phyloP scores from a whole-genome alignment of 2,888 invertebrate genomes.

The Drosophila robusta region DNA sequence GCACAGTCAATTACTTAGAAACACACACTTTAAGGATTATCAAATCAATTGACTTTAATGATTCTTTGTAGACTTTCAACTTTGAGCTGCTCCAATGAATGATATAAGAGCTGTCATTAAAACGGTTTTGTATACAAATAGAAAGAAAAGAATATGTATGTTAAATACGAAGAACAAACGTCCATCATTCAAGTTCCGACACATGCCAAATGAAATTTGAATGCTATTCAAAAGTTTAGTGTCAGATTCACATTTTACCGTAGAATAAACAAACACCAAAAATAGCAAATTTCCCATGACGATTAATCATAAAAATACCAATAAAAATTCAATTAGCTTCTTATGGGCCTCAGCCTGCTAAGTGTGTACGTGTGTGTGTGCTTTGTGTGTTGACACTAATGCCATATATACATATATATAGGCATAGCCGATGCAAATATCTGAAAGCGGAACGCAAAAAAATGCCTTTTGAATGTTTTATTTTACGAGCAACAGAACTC shows the following conservation, averaged over 20 bases:
- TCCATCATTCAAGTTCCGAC: constrained; percentile 57
- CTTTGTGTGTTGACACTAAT: constrained; percentile 49
- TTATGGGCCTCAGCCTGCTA: constrained; percentile 24
- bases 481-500: constrained; percentile 58
- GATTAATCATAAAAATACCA: constrained; percentile 75
- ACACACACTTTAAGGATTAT: constrained; percentile 45
- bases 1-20: constrained; percentile 25
- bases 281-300: constrained; percentile 65
- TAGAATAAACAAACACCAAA: constrained; percentile 57
- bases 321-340: constrained; percentile 75
- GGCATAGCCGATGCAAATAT: constrained; percentile 52
- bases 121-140: constrained; percentile 21
- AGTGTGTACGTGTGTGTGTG: neutral
- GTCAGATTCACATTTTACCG: constrained; percentile 40
- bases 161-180: constrained; percentile 47
- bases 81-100: constrained; percentile 19
- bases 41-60: constrained; percentile 44
- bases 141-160: neutral
- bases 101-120: constrained; percentile 23
- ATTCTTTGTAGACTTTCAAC: constrained; percentile 18
- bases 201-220: constrained; percentile 48
- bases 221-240: constrained; percentile 46
- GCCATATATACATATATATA: constrained; percentile 9
- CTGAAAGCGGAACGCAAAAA: constrained; percentile 39
- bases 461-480: constrained; percentile 61